Evolutionary conservation across 1,140 invertebrate genomes (phyloP), one percentile per base, ranked within the genome.

Genomic region (Araneus ventricosus): DNA sequence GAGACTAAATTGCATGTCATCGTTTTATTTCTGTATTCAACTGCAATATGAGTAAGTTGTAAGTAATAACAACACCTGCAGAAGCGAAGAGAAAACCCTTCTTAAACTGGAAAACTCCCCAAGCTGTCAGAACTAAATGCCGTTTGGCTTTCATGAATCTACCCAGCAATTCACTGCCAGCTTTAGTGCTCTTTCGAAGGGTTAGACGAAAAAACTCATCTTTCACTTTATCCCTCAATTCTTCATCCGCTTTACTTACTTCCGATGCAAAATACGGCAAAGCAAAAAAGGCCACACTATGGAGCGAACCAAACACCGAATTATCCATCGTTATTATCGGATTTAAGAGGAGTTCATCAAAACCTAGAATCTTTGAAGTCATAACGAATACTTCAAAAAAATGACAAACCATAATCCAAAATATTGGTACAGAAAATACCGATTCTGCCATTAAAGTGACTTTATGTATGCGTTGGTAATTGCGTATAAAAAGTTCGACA

Each of bases 31-130:
- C n/a, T n/a, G 45, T 17, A 52, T 87, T 5, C 2, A 87, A 4
- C 8, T 87, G 85, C 8, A 87, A 87, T 63, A 87, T 87, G 0
- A 87, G 85, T 20, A 87, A 24, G 27, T 87, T 87, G 8, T 87
- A 87, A 59, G 85, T 45, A 8, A 87, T 61, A 10, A 87, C 20
- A 30, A 87, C 57, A 27, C 85, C 85, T 8, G 30, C 34, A 14
- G 57, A 87, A 22, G 52, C 34, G 22, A 87, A 37, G 7, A 87
- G 27, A 37, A 87, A 63, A 4, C 27, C 10, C 22, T 87, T 87
- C 7, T 27, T 63, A 7, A 87, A 87, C 22, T 37, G 6, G 34
- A 87, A 87, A 1, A 59, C 30, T 14, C 57, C 57, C 17, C 27
- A 63, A 7, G 85, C 85, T 8, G 52, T 87, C 14, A 87, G 34